Conservation (phyloP, 1,140 invertebrate species). For the Drosophila seguyi region DNA sequence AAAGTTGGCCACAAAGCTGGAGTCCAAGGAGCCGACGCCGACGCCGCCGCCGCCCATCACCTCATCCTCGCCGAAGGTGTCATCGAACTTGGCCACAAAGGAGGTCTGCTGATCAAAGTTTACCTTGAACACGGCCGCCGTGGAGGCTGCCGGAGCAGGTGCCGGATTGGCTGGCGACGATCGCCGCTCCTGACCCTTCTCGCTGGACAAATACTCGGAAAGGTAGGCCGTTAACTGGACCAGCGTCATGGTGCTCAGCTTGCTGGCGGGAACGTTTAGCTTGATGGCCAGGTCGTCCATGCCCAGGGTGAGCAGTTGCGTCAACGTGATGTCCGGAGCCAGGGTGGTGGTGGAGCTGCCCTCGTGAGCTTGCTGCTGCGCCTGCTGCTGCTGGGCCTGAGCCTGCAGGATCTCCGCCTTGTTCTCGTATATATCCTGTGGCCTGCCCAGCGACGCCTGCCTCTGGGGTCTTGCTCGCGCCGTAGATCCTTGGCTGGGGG, state of each 20-base stretch:
- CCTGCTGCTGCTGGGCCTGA: slow-evolving; percentile 46
- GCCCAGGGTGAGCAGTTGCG: slow-evolving; percentile 92
- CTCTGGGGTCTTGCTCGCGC: slow-evolving; percentile 63
- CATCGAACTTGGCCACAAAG: slow-evolving; percentile 87
- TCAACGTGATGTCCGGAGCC: slow-evolving; percentile 91
- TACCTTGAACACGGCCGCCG: slow-evolving; percentile 86
- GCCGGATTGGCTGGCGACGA: slow-evolving; percentile 56
- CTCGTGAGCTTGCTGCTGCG: slow-evolving; percentile 1
- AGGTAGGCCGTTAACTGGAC: slow-evolving; percentile 93
- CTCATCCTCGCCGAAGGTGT: slow-evolving; percentile 86
- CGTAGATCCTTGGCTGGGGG: slow-evolving; percentile 64
- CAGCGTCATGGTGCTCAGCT: slow-evolving; percentile 93
- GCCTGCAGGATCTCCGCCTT: slow-evolving; percentile 79
- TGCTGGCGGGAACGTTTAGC: slow-evolving; percentile 90
- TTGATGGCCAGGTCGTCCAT: slow-evolving; percentile 91
- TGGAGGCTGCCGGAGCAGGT: slow-evolving; percentile 1
- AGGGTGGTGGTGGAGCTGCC: slow-evolving; percentile 45
- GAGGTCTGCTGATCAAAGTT: slow-evolving; percentile 86
- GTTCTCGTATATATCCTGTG: slow-evolving; percentile 80
- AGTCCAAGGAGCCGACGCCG: background rate
- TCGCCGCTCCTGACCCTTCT: slow-evolving; percentile 56
- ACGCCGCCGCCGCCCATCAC: background rate
- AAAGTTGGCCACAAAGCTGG: slow-evolving; percentile 88
- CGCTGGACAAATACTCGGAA: slow-evolving; percentile 87
- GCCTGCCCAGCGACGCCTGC: slow-evolving; percentile 61